Percentiles rank a stretch among this genome's conserved stretches.
Conservation (phyloP, 2,113 vertebrate species). For the Balaenoptera acutorostrata region DNA sequence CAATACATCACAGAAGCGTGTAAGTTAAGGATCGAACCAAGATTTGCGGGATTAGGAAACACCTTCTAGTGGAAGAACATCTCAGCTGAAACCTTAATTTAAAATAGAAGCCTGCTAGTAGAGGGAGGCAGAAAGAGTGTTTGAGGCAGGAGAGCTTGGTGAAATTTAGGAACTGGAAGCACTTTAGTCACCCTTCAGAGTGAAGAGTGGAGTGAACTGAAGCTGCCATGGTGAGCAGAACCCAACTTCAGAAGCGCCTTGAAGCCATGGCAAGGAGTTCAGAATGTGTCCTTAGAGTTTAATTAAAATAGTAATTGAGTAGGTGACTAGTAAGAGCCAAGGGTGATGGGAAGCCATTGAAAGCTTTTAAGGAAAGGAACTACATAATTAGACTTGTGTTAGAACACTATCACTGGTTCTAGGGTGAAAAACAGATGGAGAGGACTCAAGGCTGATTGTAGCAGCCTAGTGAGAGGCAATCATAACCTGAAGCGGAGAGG, state of each 20-base stretch:
- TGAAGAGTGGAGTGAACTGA: not conserved
- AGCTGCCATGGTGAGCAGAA: not conserved
- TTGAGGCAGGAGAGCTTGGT: not conserved
- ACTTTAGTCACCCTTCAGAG: not conserved
- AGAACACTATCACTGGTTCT: not conserved
- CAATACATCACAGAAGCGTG: not conserved
- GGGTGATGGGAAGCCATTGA: not conserved
- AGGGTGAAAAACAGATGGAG: not conserved
- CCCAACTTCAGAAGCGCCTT: not conserved
- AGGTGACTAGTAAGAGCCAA: not conserved
- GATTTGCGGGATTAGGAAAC: not conserved
- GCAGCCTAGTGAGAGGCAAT: not conserved
- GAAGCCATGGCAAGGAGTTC: not conserved
- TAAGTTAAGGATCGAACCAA: not conserved
- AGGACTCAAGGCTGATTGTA: not conserved
- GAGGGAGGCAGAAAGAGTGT: not conserved
- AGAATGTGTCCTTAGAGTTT: not conserved
- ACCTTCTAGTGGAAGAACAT: not conserved
- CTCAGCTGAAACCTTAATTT: not conserved
- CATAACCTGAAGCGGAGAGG: not conserved
- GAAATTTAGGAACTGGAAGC: not conserved
- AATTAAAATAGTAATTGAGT: not conserved
- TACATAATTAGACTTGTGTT: not conserved
- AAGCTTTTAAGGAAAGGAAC: not conserved
- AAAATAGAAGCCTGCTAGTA: not conserved